These are phyloP conservation scores for Notodonta ziczac DNA, from an alignment of 2,888 invertebrate genomes.

Conservation along the genomic window DNA sequence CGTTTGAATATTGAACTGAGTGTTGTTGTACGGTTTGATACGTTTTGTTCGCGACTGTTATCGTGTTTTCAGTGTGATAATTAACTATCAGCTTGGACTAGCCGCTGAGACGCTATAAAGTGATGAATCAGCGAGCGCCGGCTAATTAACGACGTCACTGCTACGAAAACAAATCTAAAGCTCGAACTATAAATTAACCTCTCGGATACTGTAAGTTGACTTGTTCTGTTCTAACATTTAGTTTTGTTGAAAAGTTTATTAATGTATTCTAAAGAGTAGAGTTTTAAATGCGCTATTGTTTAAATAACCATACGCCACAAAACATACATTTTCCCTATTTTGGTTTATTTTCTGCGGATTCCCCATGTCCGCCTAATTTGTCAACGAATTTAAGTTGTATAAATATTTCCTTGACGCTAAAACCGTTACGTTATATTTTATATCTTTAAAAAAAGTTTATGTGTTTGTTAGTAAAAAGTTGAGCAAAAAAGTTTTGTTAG, in stretches of 20 bases:
- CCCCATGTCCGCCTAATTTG: constrained; percentile 4
- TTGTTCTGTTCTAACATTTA: constrained; percentile 14
- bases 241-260: constrained; percentile 10
- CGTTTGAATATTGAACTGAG: constrained; percentile 60
- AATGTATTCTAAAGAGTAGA: neutral
- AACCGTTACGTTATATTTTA: too few species aligned
- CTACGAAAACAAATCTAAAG: constrained; percentile 78
- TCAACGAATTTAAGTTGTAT: neutral
- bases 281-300: constrained; percentile 1
- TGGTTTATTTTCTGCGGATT: constrained; percentile 13
- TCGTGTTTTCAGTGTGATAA: constrained; percentile 66
- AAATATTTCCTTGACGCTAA: too few species aligned
- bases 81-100: constrained; percentile 69
- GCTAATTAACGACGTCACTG: constrained; percentile 79
- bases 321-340: neutral
- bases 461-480: too few species aligned
- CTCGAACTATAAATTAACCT: constrained; percentile 52
- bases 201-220: constrained; percentile 70
- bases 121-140: constrained; percentile 83
- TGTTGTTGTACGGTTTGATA: constrained; percentile 47
- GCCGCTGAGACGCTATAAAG: constrained; percentile 79
- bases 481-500: neutral
- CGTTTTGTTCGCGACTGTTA: constrained; percentile 47
- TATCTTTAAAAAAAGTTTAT: too few species aligned
- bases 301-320: neutral